These are phyloP conservation scores for Drosophila flavopinicola DNA, from an alignment of 2,888 invertebrate genomes.

Conservation along the genomic window DNA sequence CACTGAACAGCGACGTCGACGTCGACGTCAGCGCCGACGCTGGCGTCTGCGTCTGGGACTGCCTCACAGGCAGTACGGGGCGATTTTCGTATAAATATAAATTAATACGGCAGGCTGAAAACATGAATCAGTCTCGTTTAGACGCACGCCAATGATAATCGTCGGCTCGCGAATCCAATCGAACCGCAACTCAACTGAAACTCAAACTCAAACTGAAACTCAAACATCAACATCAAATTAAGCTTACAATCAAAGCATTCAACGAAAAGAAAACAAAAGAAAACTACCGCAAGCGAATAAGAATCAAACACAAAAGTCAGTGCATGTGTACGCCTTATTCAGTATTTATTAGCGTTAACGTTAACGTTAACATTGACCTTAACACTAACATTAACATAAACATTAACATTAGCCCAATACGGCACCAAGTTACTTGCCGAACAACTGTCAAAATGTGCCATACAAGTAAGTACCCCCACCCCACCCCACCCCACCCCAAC, in stretches of 20 bases:
- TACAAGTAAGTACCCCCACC: slow-evolving; percentile 62
- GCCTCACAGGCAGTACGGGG: slow-evolving; percentile 48
- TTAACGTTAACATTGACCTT: neutral
- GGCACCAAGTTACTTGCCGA: slow-evolving; percentile 23
- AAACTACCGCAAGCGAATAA: too few species aligned
- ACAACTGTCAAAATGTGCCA: slow-evolving; percentile 46
- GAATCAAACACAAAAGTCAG: neutral
- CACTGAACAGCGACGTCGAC: slow-evolving; percentile 4
- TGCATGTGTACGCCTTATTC: slow-evolving; percentile 9
- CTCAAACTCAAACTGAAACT: neutral
- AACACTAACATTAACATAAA: slow-evolving; percentile 1
- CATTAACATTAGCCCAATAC: neutral
- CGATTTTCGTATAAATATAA: slow-evolving; percentile 76
- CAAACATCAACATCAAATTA: neutral
- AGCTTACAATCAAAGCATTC: neutral
- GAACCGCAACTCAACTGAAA: neutral
- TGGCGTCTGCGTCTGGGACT: slow-evolving; percentile 52
- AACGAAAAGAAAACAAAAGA: neutral
- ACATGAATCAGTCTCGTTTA: slow-evolving; percentile 72
- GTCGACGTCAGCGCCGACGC: slow-evolving; percentile 10
- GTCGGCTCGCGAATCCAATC: slow-evolving; percentile 48
- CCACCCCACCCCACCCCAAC: too few species aligned
- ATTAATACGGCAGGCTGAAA: slow-evolving; percentile 59
- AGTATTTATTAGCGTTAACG: slow-evolving; percentile 18
- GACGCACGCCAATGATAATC: slow-evolving; percentile 75